Conservation (phyloP, 2,113 vertebrate species). For the Sclerurus mexicanus region DNA sequence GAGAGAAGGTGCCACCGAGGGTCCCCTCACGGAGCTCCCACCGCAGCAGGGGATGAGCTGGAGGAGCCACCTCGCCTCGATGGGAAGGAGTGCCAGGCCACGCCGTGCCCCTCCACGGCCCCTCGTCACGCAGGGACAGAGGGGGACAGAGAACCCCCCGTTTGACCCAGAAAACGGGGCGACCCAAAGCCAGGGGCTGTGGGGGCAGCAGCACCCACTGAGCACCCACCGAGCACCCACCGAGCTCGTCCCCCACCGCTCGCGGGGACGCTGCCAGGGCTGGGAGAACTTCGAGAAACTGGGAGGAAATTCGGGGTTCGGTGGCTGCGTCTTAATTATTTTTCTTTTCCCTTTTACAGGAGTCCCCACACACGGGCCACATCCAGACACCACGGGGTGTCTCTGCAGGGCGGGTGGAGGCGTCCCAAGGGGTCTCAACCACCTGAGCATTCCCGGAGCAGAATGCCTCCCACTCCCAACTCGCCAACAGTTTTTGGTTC, state of each 20-base stretch:
- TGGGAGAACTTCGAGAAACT: neutral
- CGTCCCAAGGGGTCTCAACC: neutral
- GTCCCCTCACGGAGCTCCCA: neutral
- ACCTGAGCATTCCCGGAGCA: neutral
- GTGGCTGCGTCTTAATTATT: neutral
- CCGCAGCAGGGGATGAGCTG: neutral
- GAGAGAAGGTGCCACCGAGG: neutral
- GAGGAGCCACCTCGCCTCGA: neutral
- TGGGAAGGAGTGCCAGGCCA: neutral
- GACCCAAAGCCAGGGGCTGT: accelerated
- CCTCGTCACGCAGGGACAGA: accelerated
- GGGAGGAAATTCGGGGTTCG: accelerated
- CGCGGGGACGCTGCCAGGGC: neutral
- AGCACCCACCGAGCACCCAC: neutral
- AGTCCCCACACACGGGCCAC: accelerated
- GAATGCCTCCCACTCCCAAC: neutral
- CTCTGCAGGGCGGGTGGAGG: too few relatives aligned
- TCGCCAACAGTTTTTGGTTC: neutral
- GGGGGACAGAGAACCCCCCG: neutral
- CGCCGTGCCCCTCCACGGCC: neutral
- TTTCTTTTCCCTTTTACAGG: neutral
- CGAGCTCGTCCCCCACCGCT: neutral
- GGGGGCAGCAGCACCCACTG: neutral
- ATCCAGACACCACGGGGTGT: neutral
- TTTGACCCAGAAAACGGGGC: neutral